These are phyloP conservation scores for Ptychodera flava DNA, from an alignment of 35 echinoderm and acorn worm genomes.

Conservation along the genomic window DNA sequence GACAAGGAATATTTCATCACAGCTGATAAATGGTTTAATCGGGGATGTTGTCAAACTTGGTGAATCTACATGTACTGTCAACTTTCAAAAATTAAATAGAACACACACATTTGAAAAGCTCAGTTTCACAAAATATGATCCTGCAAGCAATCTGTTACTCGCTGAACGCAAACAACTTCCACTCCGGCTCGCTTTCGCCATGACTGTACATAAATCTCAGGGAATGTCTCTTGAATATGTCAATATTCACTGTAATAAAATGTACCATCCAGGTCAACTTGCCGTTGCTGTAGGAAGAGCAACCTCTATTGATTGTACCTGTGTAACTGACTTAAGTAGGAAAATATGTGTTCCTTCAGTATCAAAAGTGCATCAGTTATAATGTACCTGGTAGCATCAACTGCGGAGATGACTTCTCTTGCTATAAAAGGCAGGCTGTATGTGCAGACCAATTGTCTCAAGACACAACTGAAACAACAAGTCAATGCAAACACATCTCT, in stretches of 20 bases:
- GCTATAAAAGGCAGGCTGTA: no score
- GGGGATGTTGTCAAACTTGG: no score
- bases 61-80: no score
- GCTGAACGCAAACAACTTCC: slow-evolving; percentile 15
- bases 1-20: background rate
- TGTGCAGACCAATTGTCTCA: no score
- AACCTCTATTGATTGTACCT: background rate
- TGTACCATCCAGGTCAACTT: slow-evolving; percentile 15
- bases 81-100: no score
- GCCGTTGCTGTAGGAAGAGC: slow-evolving; percentile 8
- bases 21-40: background rate
- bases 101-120: background rate
- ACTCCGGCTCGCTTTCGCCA: background rate
- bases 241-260: slow-evolving; percentile 5
- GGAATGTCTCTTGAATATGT: slow-evolving; percentile 10
- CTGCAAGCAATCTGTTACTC: background rate
- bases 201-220: slow-evolving; percentile 27
- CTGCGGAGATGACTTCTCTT: no score
- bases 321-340: background rate
- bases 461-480: no score
- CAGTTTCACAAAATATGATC: background rate
- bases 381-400: no score
- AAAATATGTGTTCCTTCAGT: no score
- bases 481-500: no score
- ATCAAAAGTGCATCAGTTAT: no score